Evolutionary conservation across 2,797 vertebrate species (phyloP).

Genomic region (Hyperoplus lanceolatus): DNA sequence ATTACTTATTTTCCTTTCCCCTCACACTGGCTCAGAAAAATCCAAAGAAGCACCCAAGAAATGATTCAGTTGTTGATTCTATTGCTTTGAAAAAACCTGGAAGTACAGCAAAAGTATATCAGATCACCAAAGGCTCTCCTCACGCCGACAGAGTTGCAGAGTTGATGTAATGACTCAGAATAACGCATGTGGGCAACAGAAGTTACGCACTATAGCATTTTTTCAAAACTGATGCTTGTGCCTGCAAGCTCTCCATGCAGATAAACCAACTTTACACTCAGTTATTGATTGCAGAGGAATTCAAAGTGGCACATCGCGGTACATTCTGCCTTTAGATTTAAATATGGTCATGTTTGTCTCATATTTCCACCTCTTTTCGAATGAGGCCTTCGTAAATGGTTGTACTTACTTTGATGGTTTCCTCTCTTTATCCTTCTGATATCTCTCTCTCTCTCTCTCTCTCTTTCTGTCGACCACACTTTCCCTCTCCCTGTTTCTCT

Average conservation of each 20-base stretch:
- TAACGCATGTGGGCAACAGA: too few relatives aligned
- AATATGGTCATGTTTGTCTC: constrained; percentile 49
- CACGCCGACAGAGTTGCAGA: too few relatives aligned
- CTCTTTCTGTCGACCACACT: constrained; percentile 50
- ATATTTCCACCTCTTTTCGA: constrained; percentile 41
- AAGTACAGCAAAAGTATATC: too few relatives aligned
- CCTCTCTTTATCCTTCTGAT: constrained; percentile 42
- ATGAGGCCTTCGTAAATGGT: constrained; percentile 51
- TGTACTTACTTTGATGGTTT: constrained; percentile 68
- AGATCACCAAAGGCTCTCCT: too few relatives aligned
- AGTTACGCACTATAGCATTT: too few relatives aligned
- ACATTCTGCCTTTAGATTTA: constrained; percentile 39
- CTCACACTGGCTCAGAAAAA: constrained; percentile 58
- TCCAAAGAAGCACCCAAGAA: constrained; percentile 67
- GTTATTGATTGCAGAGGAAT: constrained; percentile 22
- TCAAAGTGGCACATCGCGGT: constrained; percentile 37
- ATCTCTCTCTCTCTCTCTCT: constrained; percentile 39
- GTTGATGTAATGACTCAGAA: too few relatives aligned
- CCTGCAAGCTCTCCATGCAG: constrained; percentile 24
- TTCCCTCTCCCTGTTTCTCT: constrained; percentile 53
- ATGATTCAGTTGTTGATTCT: not conserved
- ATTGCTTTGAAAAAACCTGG: too few relatives aligned
- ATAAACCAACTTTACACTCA: constrained; percentile 35
- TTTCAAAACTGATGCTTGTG: constrained; percentile 11
- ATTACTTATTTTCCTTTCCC: constrained; percentile 70